Percentiles rank a stretch among this genome's conserved stretches.
phyloP scores from a whole-genome alignment of 2,797 vertebrate species.

The Protonibea diacanthus region DNA sequence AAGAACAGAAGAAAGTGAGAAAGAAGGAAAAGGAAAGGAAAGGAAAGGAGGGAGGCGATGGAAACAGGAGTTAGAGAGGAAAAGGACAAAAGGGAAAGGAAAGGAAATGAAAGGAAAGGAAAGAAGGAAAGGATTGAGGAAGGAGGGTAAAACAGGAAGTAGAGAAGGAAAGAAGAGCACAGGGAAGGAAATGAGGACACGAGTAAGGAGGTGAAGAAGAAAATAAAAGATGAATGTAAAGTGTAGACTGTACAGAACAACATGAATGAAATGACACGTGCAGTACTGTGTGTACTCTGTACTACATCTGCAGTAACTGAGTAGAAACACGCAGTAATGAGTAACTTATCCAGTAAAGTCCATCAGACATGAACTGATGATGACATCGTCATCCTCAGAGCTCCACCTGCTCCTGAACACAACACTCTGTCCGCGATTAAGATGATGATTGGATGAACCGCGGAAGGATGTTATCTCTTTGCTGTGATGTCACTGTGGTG shows the following conservation, averaged over 20 bases:
- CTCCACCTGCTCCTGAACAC: background rate
- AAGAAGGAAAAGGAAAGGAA: too few species aligned
- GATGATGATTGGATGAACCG: slow-evolving; percentile 17
- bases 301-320: background rate
- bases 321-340: background rate
- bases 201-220: too few species aligned
- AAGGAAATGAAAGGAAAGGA: too few species aligned
- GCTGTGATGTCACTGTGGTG: too few species aligned
- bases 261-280: background rate
- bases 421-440: background rate
- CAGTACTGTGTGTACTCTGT: background rate
- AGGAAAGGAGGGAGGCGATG: too few species aligned
- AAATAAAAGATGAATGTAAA: too few species aligned
- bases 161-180: too few species aligned
- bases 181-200: too few species aligned
- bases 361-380: too few species aligned
- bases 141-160: too few species aligned
- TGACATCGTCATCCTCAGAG: background rate
- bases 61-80: background rate
- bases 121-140: background rate
- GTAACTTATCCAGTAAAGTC: too few species aligned
- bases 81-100: background rate
- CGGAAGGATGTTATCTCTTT: slow-evolving; percentile 11
- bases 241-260: background rate
- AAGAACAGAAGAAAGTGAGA: background rate